Evolutionary conservation across 2,113 vertebrate species (phyloP), one percentile per base, ranked within the genome.

Genomic region (Leptosomus discolor): DNA sequence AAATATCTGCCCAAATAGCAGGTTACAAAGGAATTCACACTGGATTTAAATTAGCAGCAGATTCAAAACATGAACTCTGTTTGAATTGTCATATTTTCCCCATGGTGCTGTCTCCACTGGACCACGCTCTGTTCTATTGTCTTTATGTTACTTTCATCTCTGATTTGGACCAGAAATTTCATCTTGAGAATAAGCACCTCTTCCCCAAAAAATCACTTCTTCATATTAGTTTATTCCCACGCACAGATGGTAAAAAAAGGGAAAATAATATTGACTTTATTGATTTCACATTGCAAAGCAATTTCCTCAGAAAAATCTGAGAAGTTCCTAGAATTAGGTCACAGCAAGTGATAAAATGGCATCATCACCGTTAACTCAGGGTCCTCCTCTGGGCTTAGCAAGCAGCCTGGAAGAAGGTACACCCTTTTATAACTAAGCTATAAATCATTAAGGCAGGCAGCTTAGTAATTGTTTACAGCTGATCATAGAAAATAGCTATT

Each of bases 401-500:
- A 97, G 73, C 86, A 92, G 91, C 60, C 83, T 95, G 86, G 77
- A 78, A 94, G 76, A 94, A 82, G 89, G 29, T 41, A 85, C 64
- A 82, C 48, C 9, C 73, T 95, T 94, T 92, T 88, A 90, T 77
- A 95, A 93, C 74, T 51, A 69, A 76, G 92, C 58, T 84, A 92
- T 92, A 96, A 94, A 94, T 97, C 97, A 92, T 64, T 51, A 36
- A 51, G 83, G 15, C 86, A 87, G 51, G 64, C 96, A 95, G 76
- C 22, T 95, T 78, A 65, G 84, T 94, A 91, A 97, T 97, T 87
- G 74, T 92, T 97, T 91, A 95, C 95, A 97, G 96, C 86, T 97
- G 97, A 50, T 90, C 48, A 63, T 1, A 85, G 92, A 92, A 93
- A 91, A 68, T 45, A 85, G 56, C 46, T 84, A 32, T 87, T 93